phyloP scores from a whole-genome alignment of 2,797 vertebrate genomes.

The Alfaro cultratus region DNA sequence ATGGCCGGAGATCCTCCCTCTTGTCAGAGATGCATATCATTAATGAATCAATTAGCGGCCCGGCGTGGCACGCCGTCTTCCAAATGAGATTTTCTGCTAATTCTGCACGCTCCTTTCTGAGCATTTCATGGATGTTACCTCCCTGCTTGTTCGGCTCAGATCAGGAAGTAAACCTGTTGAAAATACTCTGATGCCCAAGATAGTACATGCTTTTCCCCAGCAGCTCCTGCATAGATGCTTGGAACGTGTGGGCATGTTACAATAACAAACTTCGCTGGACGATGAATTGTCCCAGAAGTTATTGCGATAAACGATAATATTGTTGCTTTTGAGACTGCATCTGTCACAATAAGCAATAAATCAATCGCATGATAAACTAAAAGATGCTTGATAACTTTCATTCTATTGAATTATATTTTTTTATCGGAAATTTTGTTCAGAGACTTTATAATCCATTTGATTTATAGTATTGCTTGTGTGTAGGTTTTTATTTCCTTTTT shows the following conservation, averaged over 20 bases:
- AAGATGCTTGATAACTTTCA: too few relatives aligned
- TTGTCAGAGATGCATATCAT: conserved; percentile 84
- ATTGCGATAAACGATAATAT: too few relatives aligned
- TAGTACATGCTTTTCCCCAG: conserved; percentile 6
- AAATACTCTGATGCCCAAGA: conserved; percentile 17
- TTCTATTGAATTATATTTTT: too few relatives aligned
- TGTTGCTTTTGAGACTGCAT: too few relatives aligned
- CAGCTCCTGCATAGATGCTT: background rate
- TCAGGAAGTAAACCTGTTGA: conserved; percentile 42
- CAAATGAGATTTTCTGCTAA: conserved; percentile 79
- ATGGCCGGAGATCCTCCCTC: conserved; percentile 70
- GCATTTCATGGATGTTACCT: conserved; percentile 68
- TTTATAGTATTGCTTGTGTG: too few relatives aligned
- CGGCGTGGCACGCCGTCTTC: background rate
- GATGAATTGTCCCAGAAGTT: too few relatives aligned
- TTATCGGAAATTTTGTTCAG: too few relatives aligned
- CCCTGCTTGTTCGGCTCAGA: conserved; percentile 41
- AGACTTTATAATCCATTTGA: too few relatives aligned
- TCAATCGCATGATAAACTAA: too few relatives aligned
- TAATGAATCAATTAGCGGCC: conserved; percentile 84
- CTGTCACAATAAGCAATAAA: too few relatives aligned
- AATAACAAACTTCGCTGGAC: too few relatives aligned
- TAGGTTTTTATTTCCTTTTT: too few relatives aligned
- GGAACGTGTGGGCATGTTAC: background rate
- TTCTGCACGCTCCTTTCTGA: conserved; percentile 64